Percentiles rank a stretch among this genome's conserved stretches.
These are phyloP conservation scores for Macroglossus sobrinus DNA, from an alignment of 2,113 vertebrate genomes.

Conservation along the genomic window DNA sequence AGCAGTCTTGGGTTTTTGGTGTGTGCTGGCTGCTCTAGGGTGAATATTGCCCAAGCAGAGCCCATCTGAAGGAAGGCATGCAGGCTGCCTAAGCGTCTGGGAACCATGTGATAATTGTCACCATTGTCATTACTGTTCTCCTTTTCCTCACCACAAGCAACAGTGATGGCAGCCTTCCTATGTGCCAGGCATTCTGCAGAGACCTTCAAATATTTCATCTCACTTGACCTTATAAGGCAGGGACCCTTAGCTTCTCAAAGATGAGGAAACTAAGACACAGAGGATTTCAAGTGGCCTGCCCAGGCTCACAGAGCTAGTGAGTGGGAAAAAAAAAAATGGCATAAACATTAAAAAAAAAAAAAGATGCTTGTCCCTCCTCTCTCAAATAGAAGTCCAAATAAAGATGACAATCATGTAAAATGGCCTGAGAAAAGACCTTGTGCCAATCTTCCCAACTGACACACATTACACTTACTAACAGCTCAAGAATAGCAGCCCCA, in stretches of 20 bases:
- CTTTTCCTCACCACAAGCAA: background rate
- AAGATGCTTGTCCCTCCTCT: background rate
- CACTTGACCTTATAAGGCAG: background rate
- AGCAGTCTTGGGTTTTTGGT: background rate
- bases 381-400: background rate
- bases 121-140: background rate
- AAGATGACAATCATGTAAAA: background rate
- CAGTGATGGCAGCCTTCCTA: background rate
- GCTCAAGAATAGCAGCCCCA: accelerated
- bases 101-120: background rate
- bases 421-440: background rate
- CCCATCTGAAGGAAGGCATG: background rate
- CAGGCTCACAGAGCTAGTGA: background rate
- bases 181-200: background rate
- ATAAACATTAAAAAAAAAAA: background rate
- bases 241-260: background rate
- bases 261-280: background rate
- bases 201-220: background rate
- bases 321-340: background rate
- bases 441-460: background rate
- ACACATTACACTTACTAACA: background rate
- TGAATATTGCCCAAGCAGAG: background rate
- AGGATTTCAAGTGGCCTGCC: background rate
- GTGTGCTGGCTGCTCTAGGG: background rate
- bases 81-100: background rate